Evolutionary conservation across 2,797 vertebrate genomes (phyloP), one percentile per base, ranked within the genome.

Genomic region (Cephalopachus bancanus): DNA sequence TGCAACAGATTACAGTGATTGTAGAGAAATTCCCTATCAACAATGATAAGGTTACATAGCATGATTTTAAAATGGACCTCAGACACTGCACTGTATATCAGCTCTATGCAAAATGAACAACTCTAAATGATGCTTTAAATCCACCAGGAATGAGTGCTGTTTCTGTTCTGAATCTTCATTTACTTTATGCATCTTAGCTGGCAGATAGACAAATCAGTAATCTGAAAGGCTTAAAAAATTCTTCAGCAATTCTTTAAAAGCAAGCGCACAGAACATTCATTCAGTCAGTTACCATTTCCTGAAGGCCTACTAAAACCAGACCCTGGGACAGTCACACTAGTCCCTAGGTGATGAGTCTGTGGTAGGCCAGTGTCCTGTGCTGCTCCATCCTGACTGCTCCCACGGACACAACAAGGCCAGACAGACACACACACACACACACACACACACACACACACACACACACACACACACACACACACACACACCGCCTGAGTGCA

Each of bases 51-150:
- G 64, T 93, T 90, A 92, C 14, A 71, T 51, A 93, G 84, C 11
- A 49, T 57, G 51, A 64, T 92, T 89, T 92, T 83, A 94, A 83
- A 93, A 72, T 16, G 15, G 64, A 88, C 28, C 62, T 93, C 7
- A 2, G 37, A 51, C 75, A 20, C 55, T 53, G 57, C 19, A 53
- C 24, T 60, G 49, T 37, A 57, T 51, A 83, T 51, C 80, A 71
- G 76, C 83, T 86, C 51, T 87, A 64, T 65, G 55, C 65, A 95
- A 94, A 95, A 94, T 37, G 28, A 96, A 49, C 33, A 78, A 33
- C 59, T 89, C 91, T 83, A 71, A 80, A 89, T 93, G 75, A 71
- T 75, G 62, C 10, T 86, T 65, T 88, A 83, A 86, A 75, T 86
- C 60, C 69, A 57, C 65, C n/a, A 60, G 44, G 64, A 84, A 91